Evolutionary conservation across 1,140 invertebrate genomes (phyloP).

Genomic region (Drosophila navojoa): DNA sequence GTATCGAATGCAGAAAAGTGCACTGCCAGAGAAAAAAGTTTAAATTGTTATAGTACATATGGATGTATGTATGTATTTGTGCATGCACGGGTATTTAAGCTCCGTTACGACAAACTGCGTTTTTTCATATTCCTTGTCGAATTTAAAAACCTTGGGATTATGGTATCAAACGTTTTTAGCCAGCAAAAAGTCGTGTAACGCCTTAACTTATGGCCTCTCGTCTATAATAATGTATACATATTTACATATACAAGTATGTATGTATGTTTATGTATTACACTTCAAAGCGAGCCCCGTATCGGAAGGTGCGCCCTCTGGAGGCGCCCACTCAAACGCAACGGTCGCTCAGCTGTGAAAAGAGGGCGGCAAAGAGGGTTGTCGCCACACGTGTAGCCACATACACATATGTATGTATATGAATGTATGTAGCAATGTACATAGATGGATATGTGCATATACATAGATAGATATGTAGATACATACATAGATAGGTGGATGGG

Average conservation of each 20-base stretch:
- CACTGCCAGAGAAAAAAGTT: background rate
- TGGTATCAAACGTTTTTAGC: constrained; percentile 30
- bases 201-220: constrained; percentile 41
- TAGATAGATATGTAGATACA: constrained; percentile 4
- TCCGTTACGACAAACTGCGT: background rate
- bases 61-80: too few relatives aligned
- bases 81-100: background rate
- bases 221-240: constrained; percentile 11
- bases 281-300: constrained; percentile 23
- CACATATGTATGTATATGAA: background rate
- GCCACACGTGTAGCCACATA: constrained; percentile 17
- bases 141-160: constrained; percentile 43
- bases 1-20: background rate
- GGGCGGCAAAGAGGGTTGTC: constrained; percentile 27
- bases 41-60: background rate
- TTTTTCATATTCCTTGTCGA: constrained; percentile 2
- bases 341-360: constrained; percentile 61
- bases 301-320: constrained; percentile 41
- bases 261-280: constrained; percentile 9
- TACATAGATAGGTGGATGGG: constrained; percentile 9
- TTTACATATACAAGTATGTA: background rate
- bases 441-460: background rate
- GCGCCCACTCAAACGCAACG: constrained; percentile 9
- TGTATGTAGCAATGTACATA: too few relatives aligned
- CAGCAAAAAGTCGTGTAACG: constrained; percentile 24